phyloP scores from a whole-genome alignment of 2,113 vertebrate species.

The Pholis gunnellus region DNA sequence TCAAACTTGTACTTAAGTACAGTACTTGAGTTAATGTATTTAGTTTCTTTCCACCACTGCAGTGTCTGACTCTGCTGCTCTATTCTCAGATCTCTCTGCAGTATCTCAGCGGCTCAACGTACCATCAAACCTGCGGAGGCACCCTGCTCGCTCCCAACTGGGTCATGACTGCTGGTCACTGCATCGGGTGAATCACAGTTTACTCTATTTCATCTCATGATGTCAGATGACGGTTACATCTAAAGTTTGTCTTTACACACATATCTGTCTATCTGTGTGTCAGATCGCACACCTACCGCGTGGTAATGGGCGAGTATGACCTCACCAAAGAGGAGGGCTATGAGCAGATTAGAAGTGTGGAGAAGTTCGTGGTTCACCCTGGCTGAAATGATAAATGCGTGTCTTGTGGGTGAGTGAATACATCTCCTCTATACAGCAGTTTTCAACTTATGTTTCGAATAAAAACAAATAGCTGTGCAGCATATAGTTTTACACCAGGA shows the following conservation, averaged over 20 bases:
- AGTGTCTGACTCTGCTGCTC: neutral
- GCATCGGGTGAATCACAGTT: conserved; percentile 32
- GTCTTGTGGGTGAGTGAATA: conserved; percentile 51
- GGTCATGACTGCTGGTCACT: conserved; percentile 64
- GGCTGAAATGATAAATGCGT: conserved; percentile 47
- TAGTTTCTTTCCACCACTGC: neutral
- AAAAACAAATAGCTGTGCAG: no score
- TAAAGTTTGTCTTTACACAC: neutral
- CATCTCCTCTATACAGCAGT: neutral
- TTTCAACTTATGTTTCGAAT: neutral
- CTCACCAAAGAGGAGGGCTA: conserved; percentile 11
- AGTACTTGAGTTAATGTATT: neutral
- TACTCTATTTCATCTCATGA: neutral
- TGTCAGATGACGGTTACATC: neutral
- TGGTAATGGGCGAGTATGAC: conserved; percentile 56
- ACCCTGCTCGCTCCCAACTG: conserved; percentile 55
- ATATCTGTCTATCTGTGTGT: neutral
- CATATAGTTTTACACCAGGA: neutral
- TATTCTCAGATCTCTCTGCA: conserved; percentile 54
- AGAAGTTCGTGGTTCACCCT: conserved; percentile 53
- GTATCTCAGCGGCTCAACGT: conserved; percentile 19
- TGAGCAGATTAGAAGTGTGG: conserved; percentile 45
- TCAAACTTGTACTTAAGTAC: neutral
- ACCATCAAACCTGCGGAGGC: conserved; percentile 58
- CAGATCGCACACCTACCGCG: conserved; percentile 50